Percentiles rank a stretch among this genome's conserved stretches.
These are phyloP conservation scores for Eriosoma lanigerum DNA, from an alignment of 1,140 invertebrate species.

Conservation along the genomic window DNA sequence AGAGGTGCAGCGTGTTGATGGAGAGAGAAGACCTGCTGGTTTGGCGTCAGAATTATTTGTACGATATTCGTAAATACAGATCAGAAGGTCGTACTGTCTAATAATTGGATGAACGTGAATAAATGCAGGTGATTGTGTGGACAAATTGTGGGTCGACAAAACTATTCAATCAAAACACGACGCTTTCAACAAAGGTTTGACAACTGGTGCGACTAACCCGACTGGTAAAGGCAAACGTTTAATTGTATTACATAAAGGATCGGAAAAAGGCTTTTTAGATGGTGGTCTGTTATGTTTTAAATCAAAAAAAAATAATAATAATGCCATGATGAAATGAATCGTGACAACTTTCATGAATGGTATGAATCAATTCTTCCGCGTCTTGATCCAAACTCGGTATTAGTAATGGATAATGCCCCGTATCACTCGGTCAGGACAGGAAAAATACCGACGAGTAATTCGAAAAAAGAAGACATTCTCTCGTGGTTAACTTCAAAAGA, in stretches of 20 bases:
- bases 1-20: constrained; percentile 1
- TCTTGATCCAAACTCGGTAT: not conserved
- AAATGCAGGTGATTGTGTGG: constrained; percentile 4
- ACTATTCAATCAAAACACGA: constrained; percentile 18
- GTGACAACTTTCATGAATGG: not conserved
- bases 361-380: not conserved
- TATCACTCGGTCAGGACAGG: not conserved
- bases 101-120: constrained; percentile 4
- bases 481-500: not conserved
- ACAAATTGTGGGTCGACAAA: not conserved
- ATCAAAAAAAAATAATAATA: not conserved
- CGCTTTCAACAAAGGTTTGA: constrained; percentile 1
- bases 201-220: not conserved
- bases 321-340: constrained; percentile 16
- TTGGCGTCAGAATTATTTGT: constrained; percentile 19
- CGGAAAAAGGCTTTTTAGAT: not conserved
- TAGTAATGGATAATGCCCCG: not conserved
- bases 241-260: constrained; percentile 19
- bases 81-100: constrained; percentile 8
- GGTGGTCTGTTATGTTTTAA: not conserved
- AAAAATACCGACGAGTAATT: not conserved
- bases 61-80: constrained; percentile 14
- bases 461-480: not conserved
- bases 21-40: constrained; percentile 9
- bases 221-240: constrained; percentile 30